Evolutionary conservation across 2,888 invertebrate species (phyloP).

Genomic region (Caenorhabditis becei): DNA sequence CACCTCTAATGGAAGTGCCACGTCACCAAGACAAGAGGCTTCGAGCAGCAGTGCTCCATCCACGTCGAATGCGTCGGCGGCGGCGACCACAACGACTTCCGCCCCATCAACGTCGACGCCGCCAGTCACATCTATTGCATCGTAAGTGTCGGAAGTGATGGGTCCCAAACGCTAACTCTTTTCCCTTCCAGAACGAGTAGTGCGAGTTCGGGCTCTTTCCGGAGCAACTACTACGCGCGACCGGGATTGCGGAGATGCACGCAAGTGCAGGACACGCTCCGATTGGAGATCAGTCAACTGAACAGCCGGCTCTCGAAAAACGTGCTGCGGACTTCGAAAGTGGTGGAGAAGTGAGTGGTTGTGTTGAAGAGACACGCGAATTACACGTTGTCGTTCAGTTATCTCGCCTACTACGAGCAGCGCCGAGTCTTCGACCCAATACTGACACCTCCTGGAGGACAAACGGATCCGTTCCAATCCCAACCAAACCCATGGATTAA

Average conservation of each 20-base stretch:
- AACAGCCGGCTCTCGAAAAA: conserved; percentile 87
- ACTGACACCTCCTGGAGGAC: conserved; percentile 91
- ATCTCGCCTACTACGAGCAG: conserved; percentile 86
- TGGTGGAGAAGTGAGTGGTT: conserved; percentile 90
- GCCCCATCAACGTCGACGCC: conserved; percentile 48
- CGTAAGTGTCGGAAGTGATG: conserved; percentile 41
- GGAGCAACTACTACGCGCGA: conserved; percentile 73
- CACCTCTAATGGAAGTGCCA: conserved; percentile 70
- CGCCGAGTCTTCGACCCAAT: conserved; percentile 97
- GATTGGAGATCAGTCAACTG: conserved; percentile 87
- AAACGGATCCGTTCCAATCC: conserved; percentile 77
- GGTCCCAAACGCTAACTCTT: conserved; percentile 1
- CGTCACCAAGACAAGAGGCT: conserved; percentile 51
- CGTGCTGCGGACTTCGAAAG: conserved; percentile 93
- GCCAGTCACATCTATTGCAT: conserved; percentile 31
- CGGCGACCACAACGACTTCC: conserved; percentile 28
- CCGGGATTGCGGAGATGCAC: conserved; percentile 80
- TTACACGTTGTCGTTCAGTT: conserved; percentile 55
- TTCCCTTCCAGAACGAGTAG: conserved; percentile 43
- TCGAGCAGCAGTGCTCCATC: conserved; percentile 41
- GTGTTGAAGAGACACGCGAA: background rate
- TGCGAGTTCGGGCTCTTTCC: conserved; percentile 69
- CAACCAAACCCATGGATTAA: conserved; percentile 95
- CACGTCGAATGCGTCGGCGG: conserved; percentile 32
- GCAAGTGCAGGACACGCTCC: conserved; percentile 83